Evolutionary conservation across 2,113 vertebrate genomes (phyloP), one percentile per base, ranked within the genome.

Genomic region (Empidonax traillii): DNA sequence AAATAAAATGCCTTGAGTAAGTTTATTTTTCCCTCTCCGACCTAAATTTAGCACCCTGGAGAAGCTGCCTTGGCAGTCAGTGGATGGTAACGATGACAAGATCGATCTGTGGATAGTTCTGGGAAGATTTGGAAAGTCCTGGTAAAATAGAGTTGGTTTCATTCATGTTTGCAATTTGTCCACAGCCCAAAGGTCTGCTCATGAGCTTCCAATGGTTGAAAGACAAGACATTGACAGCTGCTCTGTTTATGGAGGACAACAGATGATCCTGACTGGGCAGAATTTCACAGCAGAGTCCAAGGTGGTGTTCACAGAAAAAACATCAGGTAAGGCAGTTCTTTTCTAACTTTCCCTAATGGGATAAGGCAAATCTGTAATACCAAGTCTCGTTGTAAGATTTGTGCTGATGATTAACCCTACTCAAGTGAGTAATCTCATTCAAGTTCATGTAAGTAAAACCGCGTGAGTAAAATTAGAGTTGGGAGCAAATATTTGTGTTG

Each of bases 251-350:
- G 99, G 99, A 31, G 99, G 99, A 72, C 99, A 99, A 81, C 99
- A 99, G 97, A 99, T 99, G 99, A 99, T 99, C 93, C 98, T 99
- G 83, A 99, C 98, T 0, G 99, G 99, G 35, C 99, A 99, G 86
- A 99, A 99, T 96, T 99, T 99, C 97, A 99, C 99, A 43, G 98
- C 99, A 4, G 99, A 99, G 94, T 99, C 99, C 90, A 99, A 99
- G 92, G 99, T 99, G 61, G 97, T 99, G 68, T 99, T 99, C 59
- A 98, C 98, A 47, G 99, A 99, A 97, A 99, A 99, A 97, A 99
- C 98, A 30, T 98, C 98, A 97, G 99, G 99, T 99, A 97, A 98
- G 98, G 53, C 39, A 52, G 19, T 10, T 18, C 31, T 59, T 65
- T 62, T 6, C 31, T 49, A 31, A 41, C 51, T 31, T 43, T 23